Conservation (phyloP, 2,888 invertebrate species). For the Taphrorychus bicolor region DNA sequence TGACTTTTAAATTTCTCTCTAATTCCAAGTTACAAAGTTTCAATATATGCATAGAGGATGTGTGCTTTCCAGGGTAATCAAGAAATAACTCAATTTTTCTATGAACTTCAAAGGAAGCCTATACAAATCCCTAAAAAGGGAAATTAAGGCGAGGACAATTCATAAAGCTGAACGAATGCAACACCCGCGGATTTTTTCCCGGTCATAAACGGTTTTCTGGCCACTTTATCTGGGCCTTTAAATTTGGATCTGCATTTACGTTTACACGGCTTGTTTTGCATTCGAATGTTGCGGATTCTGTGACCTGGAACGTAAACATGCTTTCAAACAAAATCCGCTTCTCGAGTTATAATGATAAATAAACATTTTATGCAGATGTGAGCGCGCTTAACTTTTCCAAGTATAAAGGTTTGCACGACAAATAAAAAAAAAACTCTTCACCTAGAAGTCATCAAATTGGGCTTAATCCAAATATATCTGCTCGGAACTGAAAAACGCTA, state of each 20-base stretch:
- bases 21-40: too few relatives aligned
- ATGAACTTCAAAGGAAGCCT: too few relatives aligned
- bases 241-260: conserved; percentile 17
- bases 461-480: background rate
- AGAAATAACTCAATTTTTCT: too few relatives aligned
- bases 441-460: background rate
- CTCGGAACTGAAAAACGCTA: background rate
- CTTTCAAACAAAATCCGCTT: conserved; percentile 9
- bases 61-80: too few relatives aligned
- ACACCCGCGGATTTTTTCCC: conserved; percentile 11
- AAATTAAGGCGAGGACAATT: background rate
- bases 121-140: background rate
- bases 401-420: too few relatives aligned
- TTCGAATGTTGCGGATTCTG: conserved; percentile 4
- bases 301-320: conserved; percentile 7
- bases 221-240: conserved; percentile 16
- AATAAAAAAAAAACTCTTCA: too few relatives aligned
- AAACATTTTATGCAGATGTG: background rate
- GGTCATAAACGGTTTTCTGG: conserved; percentile 12
- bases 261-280: conserved; percentile 9
- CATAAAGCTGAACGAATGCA: background rate
- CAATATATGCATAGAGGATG: too few relatives aligned
- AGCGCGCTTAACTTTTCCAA: background rate
- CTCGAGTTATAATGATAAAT: background rate
- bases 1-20: too few relatives aligned